These are phyloP conservation scores for Tetanocera ferruginea DNA, from an alignment of 2,888 invertebrate species.

Conservation along the genomic window DNA sequence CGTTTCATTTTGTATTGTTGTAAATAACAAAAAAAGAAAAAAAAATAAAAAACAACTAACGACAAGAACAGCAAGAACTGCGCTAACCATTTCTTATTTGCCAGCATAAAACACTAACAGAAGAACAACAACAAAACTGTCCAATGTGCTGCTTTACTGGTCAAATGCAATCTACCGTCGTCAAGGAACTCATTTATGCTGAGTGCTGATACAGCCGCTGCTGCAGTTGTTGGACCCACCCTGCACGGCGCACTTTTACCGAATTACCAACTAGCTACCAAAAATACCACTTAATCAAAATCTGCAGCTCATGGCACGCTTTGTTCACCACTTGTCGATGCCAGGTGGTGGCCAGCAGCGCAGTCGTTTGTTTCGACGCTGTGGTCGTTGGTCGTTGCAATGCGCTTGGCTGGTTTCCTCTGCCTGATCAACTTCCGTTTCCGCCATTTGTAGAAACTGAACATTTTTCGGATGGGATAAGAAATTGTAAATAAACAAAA, in stretches of 20 bases:
- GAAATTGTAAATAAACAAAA: background rate
- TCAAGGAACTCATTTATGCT: no score
- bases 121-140: background rate
- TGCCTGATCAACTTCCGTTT: conserved; percentile 45
- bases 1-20: conserved; percentile 34
- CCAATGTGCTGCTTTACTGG: background rate
- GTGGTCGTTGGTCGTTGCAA: background rate
- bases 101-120: background rate
- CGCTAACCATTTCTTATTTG: background rate
- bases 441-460: conserved; percentile 38
- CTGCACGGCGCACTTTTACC: conserved; percentile 5
- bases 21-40: background rate
- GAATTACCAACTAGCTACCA: background rate
- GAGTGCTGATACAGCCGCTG: background rate
- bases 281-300: conserved; percentile 44
- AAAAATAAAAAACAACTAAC: background rate
- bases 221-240: background rate
- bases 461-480: background rate
- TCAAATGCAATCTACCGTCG: background rate
- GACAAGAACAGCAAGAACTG: conserved; percentile 1
- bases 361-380: background rate
- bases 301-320: conserved; percentile 11
- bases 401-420: conserved; percentile 36
- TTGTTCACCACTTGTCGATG: conserved; percentile 42
- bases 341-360: conserved; percentile 30